These are phyloP conservation scores for Cherax destructor DNA, from an alignment of 1,140 invertebrate species.

Conservation along the genomic window DNA sequence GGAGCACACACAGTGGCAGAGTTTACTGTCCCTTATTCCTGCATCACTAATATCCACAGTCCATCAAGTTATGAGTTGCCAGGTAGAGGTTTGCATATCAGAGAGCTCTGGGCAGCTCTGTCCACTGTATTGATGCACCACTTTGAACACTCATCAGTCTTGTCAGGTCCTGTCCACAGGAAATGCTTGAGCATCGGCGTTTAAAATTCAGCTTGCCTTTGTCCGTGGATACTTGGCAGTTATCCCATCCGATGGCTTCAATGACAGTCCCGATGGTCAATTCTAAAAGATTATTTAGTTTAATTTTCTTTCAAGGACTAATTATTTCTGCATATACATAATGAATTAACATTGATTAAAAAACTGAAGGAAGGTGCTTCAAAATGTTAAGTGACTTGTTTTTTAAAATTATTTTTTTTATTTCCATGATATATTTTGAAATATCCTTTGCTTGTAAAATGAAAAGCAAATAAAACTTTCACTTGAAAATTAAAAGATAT, in stretches of 20 bases:
- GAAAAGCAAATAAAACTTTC: too few relatives aligned
- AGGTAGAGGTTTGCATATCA: constrained; percentile 25
- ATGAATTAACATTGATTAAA: neutral
- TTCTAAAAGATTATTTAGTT: constrained; percentile 41
- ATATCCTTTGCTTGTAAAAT: too few relatives aligned
- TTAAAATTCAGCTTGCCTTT: constrained; percentile 57
- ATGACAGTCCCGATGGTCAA: constrained; percentile 67
- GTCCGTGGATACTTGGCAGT: constrained; percentile 53
- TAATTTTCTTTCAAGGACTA: neutral
- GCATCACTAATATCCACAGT: constrained; percentile 53
- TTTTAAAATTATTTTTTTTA: too few relatives aligned
- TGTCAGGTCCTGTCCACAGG: constrained; percentile 44
- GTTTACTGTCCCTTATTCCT: constrained; percentile 51
- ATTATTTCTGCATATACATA: neutral
- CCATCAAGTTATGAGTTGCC: constrained; percentile 37
- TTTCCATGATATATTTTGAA: too few relatives aligned
- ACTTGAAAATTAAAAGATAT: too few relatives aligned
- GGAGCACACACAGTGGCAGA: constrained; percentile 62
- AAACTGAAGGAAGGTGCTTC: neutral
- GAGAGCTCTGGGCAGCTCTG: constrained; percentile 60
- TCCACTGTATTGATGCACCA: constrained; percentile 53
- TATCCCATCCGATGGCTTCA: constrained; percentile 66
- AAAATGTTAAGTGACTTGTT: too few relatives aligned
- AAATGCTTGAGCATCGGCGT: constrained; percentile 53
- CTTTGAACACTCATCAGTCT: constrained; percentile 44